Base-by-base conservation (phyloP, 2,797 vertebrate species). In the Odontamblyopus rebecca region DNA sequence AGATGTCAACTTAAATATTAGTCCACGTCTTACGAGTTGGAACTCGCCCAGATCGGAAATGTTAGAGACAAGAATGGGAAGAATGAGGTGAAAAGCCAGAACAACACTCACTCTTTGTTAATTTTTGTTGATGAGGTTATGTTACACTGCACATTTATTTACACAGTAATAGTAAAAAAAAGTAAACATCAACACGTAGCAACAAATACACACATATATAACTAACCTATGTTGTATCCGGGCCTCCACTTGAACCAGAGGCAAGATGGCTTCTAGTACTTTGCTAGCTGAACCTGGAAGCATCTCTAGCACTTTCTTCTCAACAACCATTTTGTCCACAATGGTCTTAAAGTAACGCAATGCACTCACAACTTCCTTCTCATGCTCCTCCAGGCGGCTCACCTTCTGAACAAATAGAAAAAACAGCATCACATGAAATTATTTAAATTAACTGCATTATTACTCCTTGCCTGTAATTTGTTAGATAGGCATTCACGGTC, bases 301-400 rank as follows among this genome's bases (percentile, higher is more conserved):
- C 98, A 99, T 99, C 90, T 98, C 97, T 67, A 99, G 82, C 0
- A 99, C 97, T 82, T 98, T 98, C 91, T 96, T 96, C 83, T 99
- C 98, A 54, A 98, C 94, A 0, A 95, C 96, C 97, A 99, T 99
- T 89, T 99, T 99, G 92, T 99, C 98, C 85, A 99, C 97, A 54
- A 99, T 99, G 54, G 98, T 98, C 94, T 99, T 99, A 76, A 99
- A 99, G 92, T 99, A 99, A 78, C 96, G 96, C 80, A 99, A 76
- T 0, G 98, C 98, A 62, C 97, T 98, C 82, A 99, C 98, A 0
- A 99, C 97, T 26, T 99, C 98, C 88, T 99, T 99, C 86, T 99
- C 98, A 7, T 98, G 95, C 77, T 99, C 98, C 76, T 98, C 97
- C 70, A 99, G 91, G 81, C 96, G 95, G 9, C 94, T 97, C 0